phyloP scores from a whole-genome alignment of 2,888 invertebrate species.

The Dynastes grantii region DNA sequence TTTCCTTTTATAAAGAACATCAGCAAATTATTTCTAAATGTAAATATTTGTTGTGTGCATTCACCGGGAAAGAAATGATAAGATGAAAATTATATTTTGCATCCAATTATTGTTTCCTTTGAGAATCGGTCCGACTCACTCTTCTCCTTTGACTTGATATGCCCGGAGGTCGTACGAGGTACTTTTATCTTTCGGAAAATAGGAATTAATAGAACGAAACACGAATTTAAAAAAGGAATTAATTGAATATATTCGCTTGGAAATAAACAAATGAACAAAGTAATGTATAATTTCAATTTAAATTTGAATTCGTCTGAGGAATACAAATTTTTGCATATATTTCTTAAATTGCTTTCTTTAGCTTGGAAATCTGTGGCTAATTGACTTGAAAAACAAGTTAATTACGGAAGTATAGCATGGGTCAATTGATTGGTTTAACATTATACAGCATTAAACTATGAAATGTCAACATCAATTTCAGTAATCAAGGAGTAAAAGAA shows the following conservation, averaged over 20 bases:
- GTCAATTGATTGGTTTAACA: too few relatives aligned
- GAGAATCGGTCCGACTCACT: constrained; percentile 38
- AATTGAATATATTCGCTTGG: constrained; percentile 24
- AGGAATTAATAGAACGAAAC: constrained; percentile 28
- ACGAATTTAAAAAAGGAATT: constrained; percentile 31
- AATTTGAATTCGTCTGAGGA: neutral
- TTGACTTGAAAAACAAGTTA: too few relatives aligned
- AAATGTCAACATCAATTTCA: too few relatives aligned
- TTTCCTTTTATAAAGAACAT: constrained; percentile 19
- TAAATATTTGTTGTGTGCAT: constrained; percentile 49
- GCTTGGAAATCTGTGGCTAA: too few relatives aligned
- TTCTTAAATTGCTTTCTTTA: neutral
- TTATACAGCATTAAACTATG: too few relatives aligned
- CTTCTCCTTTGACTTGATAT: constrained; percentile 48
- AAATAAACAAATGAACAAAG: constrained; percentile 20
- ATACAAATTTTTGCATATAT: neutral
- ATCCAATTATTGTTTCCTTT: constrained; percentile 52
- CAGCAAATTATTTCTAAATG: constrained; percentile 41
- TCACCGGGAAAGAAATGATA: constrained; percentile 48
- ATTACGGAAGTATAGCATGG: too few relatives aligned
- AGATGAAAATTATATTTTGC: constrained; percentile 51
- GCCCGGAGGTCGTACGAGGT: constrained; percentile 33
- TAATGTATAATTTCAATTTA: neutral
- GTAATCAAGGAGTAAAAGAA: too few relatives aligned
- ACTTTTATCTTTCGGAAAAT: constrained; percentile 40